phyloP scores from a whole-genome alignment of 2,113 vertebrate species.

The Podarcis muralis region DNA sequence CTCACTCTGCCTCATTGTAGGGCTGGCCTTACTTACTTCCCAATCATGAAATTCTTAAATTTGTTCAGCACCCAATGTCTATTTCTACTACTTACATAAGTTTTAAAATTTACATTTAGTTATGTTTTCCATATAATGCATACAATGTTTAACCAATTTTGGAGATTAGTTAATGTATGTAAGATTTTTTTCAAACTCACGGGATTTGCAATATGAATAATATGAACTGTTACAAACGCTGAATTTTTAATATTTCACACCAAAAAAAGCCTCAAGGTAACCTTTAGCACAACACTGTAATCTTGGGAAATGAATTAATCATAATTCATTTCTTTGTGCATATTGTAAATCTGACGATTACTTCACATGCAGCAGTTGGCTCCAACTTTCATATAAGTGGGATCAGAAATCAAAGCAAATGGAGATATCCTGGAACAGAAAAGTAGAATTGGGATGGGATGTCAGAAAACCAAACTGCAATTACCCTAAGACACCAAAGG shows the following conservation, averaged over 20 bases:
- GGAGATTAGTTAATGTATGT: slow-evolving; percentile 56
- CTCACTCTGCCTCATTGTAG: no score
- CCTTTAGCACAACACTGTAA: slow-evolving; percentile 68
- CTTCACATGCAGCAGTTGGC: neutral
- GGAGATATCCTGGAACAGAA: neutral
- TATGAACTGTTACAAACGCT: slow-evolving; percentile 67
- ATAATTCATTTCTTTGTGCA: slow-evolving; percentile 58
- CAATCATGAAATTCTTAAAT: no score
- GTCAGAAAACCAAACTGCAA: neutral
- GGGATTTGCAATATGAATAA: slow-evolving; percentile 74
- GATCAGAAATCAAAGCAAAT: neutral
- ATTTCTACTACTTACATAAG: no score
- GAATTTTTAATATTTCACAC: slow-evolving; percentile 78
- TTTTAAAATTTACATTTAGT: no score
- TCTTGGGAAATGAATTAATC: slow-evolving; percentile 77
- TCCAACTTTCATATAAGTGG: neutral
- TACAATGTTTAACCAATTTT: slow-evolving; percentile 59
- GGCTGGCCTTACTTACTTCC: no score
- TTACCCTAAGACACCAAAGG: neutral
- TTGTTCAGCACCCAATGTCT: no score
- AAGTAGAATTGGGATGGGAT: neutral
- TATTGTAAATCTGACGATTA: slow-evolving; percentile 65
- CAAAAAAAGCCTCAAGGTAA: slow-evolving; percentile 73
- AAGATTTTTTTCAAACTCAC: slow-evolving; percentile 57
- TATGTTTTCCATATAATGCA: neutral